A percentile compares a stretch with the other conserved stretches of the same genome.
phyloP scores from a whole-genome alignment of 2,113 vertebrate species.

The Oryzias javanicus region DNA sequence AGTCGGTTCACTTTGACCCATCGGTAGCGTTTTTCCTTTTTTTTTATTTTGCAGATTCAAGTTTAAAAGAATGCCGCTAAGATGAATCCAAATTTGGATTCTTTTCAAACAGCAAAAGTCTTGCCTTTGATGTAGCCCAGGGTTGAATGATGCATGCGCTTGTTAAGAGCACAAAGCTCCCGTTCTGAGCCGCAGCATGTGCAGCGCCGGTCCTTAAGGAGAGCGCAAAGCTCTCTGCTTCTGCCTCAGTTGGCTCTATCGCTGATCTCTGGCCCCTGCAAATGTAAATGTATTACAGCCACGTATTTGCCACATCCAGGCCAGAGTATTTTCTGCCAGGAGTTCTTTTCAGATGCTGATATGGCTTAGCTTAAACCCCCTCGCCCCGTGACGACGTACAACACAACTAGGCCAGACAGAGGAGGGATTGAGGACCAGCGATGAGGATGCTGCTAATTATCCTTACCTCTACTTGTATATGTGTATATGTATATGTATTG shows the following conservation, averaged over 20 bases:
- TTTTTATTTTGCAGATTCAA: slow-evolving; percentile 53
- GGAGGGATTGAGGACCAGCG: slow-evolving; percentile 30
- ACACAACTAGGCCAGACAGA: slow-evolving; percentile 44
- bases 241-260: slow-evolving; percentile 39
- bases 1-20: slow-evolving; percentile 22
- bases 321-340: slow-evolving; percentile 48
- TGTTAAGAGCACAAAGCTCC: slow-evolving; percentile 36
- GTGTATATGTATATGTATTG: too few relatives aligned
- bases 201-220: slow-evolving; percentile 40
- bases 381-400: slow-evolving; percentile 46
- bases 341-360: slow-evolving; percentile 55
- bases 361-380: slow-evolving; percentile 60
- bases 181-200: slow-evolving; percentile 42
- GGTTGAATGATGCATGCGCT: slow-evolving; percentile 40
- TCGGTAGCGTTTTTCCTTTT: slow-evolving; percentile 39
- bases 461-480: slow-evolving; percentile 9
- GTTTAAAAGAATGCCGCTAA: slow-evolving; percentile 39
- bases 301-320: slow-evolving; percentile 52
- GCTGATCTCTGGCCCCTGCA: slow-evolving; percentile 54
- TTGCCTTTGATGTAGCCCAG: slow-evolving; percentile 31
- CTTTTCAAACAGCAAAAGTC: slow-evolving; percentile 15
- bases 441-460: slow-evolving; percentile 36
- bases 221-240: slow-evolving; percentile 43
- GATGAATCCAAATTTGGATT: slow-evolving; percentile 51
- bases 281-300: slow-evolving; percentile 43